phyloP scores from a whole-genome alignment of 2,113 vertebrate genomes.

The Ciconia boyciana region DNA sequence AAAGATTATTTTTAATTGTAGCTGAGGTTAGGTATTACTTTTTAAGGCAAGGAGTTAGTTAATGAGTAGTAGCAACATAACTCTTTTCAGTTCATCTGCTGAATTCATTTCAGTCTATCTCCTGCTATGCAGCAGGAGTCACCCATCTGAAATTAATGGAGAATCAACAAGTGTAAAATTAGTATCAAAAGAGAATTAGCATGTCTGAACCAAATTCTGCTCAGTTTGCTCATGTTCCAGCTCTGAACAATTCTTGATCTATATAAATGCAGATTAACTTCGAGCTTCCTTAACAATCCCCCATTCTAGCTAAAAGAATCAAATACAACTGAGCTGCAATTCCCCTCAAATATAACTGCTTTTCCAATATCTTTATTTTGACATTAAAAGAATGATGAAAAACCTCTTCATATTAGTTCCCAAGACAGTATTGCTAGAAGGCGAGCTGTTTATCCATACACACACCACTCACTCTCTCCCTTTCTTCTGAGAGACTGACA shows the following conservation, averaged over 20 bases:
- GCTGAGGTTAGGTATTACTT: not conserved
- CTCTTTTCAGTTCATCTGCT: not conserved
- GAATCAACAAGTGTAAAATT: not conserved
- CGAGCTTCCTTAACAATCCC: not conserved
- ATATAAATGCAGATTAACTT: slow-evolving; percentile 22
- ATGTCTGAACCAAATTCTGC: not conserved
- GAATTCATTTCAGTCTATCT: not conserved
- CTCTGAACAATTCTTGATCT: not conserved
- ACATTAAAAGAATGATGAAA: not conserved
- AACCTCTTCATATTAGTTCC: not conserved
- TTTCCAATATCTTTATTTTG: not conserved
- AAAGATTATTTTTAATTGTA: not conserved
- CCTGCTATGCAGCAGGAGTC: not conserved
- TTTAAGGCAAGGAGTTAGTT: not conserved
- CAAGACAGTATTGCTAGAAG: not conserved
- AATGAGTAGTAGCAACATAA: not conserved
- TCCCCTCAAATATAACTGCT: not conserved
- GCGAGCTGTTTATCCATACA: not conserved
- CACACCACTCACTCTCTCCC: not conserved
- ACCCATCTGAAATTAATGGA: not conserved
- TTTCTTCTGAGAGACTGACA: not conserved
- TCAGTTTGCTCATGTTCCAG: not conserved
- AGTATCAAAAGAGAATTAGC: not conserved
- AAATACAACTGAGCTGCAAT: not conserved
- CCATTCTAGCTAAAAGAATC: not conserved